Base-by-base conservation (phyloP, 1,140 invertebrate species). In the Dryas iulia region DNA sequence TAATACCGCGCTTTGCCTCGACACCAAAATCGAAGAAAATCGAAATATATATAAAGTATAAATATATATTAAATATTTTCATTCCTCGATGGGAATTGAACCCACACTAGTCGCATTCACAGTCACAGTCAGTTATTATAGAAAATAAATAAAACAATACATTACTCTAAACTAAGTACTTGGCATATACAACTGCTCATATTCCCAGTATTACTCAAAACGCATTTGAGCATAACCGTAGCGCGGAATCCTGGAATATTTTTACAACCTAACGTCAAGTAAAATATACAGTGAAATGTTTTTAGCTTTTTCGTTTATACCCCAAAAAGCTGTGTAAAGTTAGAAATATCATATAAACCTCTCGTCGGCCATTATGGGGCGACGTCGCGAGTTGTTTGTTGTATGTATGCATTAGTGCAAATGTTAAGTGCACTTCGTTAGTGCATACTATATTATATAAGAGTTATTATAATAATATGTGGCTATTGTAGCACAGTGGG, bases 221-320 rank as follows among this genome's bases (percentile, higher is more conserved):
- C 0, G 7, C 14, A 21, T 47, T 47, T 18, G 14, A 7, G n/a
- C 7, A 47, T 10, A 47, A 21, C 14, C 18, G 14, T 47, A 18
- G 39, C 8, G 39, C 2, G 21, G 18, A 47, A 47, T 8, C 10
- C 8, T 14, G 8, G 39, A 47, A 47, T 47, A 21, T 21, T 47
- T 47, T 21, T 47, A 47, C 7, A 21, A 47, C 14, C n/a, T 21
- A 14, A 21, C 18, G 7, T 4, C 7, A 47, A 47, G 14, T 21
- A 10, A 21, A 21, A 47, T 47, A 47, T 47, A 25, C 31, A 35
- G 33, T 18, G 24, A 12, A 59, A 35, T n/a, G 18, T 39, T 11
- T n/a, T 59, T 24, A 35, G 21, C 18, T 59, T 24, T 59, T 59
- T 59, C 56, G 54, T 57, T 39, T 59, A 59, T 39, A 24, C n/a